phyloP scores from a whole-genome alignment of 2,113 vertebrate genomes.

The Indicator maculatus region DNA sequence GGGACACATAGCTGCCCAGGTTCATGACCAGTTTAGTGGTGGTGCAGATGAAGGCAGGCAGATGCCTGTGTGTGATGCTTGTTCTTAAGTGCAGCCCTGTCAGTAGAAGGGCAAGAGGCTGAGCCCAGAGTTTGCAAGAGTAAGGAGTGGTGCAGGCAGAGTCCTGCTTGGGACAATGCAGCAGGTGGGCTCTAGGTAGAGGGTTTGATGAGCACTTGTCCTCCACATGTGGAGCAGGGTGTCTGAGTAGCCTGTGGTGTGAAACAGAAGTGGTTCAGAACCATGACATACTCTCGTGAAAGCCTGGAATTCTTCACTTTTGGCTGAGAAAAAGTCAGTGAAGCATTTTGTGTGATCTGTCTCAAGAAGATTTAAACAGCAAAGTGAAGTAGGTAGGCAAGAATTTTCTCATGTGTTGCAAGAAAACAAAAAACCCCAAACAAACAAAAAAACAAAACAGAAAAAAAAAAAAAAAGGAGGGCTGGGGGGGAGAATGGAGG shows the following conservation, averaged over 20 bases:
- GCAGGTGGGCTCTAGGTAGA: not conserved
- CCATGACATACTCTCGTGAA: not conserved
- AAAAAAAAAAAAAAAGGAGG: not conserved
- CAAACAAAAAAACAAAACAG: no score
- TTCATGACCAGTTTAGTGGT: not conserved
- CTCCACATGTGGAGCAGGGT: not conserved
- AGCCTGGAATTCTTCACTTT: not conserved
- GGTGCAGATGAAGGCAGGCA: not conserved
- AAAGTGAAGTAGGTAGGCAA: not conserved
- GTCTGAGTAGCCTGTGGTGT: not conserved
- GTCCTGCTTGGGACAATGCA: not conserved
- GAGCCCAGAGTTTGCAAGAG: not conserved
- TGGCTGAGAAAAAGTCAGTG: not conserved
- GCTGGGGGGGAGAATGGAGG: no score
- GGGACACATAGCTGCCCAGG: fast-evolving
- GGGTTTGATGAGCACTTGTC: not conserved
- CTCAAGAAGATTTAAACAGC: not conserved
- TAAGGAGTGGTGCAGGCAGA: not conserved
- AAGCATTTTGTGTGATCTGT: not conserved
- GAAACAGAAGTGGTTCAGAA: not conserved
- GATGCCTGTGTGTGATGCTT: not conserved
- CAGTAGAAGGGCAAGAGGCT: not conserved
- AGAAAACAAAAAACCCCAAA: not conserved
- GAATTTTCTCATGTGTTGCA: not conserved
- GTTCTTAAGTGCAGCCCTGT: not conserved